A percentile compares a stretch with the other conserved stretches of the same genome.
These are phyloP conservation scores for Xanthorhoe designata DNA, from an alignment of 2,888 invertebrate genomes.

Conservation along the genomic window DNA sequence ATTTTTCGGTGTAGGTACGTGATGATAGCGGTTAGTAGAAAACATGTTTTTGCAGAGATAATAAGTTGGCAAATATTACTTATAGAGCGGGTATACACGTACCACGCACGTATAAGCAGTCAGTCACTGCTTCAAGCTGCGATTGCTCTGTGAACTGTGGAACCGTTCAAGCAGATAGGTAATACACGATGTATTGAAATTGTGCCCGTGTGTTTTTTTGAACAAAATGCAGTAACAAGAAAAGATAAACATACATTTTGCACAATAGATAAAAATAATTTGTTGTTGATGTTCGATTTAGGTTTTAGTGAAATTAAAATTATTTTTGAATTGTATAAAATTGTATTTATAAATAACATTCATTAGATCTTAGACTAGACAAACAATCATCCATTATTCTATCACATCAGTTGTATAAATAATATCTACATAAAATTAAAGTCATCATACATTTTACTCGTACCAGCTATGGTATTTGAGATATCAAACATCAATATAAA, in stretches of 20 bases:
- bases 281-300: no score
- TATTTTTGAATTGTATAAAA: constrained; percentile 29
- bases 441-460: constrained; percentile 7
- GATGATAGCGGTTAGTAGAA: background rate
- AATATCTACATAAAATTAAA: constrained; percentile 5
- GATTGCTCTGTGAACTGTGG: no score
- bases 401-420: constrained; percentile 27
- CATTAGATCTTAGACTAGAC: constrained; percentile 47
- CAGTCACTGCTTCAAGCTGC: no score
- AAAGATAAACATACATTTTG: background rate
- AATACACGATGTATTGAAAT: no score
- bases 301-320: background rate
- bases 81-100: no score
- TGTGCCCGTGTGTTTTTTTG: no score
- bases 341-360: constrained; percentile 45
- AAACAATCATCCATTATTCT: constrained; percentile 35
- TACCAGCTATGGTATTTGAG: background rate
- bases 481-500: background rate
- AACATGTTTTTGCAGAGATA: background rate
- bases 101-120: no score
- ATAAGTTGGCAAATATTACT: background rate
- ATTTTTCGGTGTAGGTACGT: constrained; percentile 2
- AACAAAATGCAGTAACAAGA: no score
- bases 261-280: no score
- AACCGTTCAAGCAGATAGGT: no score